A percentile compares a stretch with the other conserved stretches of the same genome.
These are phyloP conservation scores for Leptopilina drosophilae DNA, from an alignment of 2,888 invertebrate species.

Conservation along the genomic window DNA sequence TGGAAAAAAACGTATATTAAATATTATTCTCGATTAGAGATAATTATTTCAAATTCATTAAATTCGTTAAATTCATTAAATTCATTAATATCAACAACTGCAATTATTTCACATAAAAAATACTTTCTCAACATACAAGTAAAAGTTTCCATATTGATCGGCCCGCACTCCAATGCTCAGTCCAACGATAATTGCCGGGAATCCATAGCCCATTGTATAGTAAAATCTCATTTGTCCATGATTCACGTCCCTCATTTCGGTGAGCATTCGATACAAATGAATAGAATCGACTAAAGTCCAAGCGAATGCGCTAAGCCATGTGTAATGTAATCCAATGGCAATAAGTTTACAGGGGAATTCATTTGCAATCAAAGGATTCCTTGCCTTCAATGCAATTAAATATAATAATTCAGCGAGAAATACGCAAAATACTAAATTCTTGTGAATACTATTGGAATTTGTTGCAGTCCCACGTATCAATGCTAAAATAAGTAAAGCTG, in stretches of 20 bases:
- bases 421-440: conserved; percentile 94
- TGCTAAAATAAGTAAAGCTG: conserved; percentile 89
- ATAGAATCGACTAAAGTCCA: conserved; percentile 96
- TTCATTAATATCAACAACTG: no score
- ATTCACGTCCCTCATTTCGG: conserved; percentile 97
- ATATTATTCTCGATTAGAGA: no score
- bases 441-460: conserved; percentile 95
- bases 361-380: conserved; percentile 87
- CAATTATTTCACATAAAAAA: neutral
- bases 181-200: conserved; percentile 94
- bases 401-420: conserved; percentile 92
- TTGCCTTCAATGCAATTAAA: conserved; percentile 90
- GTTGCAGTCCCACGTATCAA: conserved; percentile 90
- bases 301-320: conserved; percentile 92
- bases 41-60: no score
- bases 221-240: conserved; percentile 96
- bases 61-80: no score
- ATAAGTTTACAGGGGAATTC: conserved; percentile 93
- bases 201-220: conserved; percentile 93
- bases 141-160: conserved; percentile 95
- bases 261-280: conserved; percentile 94
- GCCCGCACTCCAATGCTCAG: conserved; percentile 94
- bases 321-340: conserved; percentile 94
- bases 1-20: conserved; percentile 71
- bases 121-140: conserved; percentile 85